Evolutionary conservation across 2,797 vertebrate genomes (phyloP).

Genomic region (Carcharodon carcharias): DNA sequence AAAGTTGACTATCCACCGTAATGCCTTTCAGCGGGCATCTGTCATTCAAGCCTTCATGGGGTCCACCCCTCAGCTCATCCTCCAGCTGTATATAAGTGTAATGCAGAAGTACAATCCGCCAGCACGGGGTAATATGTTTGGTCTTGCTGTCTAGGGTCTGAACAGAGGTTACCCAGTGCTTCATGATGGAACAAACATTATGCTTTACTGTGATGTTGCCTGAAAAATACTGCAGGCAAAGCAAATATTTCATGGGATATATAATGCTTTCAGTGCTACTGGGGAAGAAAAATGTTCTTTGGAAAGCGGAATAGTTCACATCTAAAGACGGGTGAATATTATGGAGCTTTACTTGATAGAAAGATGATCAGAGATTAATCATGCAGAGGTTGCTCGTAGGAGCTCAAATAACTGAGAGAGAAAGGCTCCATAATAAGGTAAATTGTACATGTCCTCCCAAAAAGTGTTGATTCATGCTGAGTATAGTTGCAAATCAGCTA

Average conservation of each 20-base stretch:
- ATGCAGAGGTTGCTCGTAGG: neutral
- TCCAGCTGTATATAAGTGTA: conserved; percentile 86
- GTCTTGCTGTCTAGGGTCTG: neutral
- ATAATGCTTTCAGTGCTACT: neutral
- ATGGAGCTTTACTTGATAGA: neutral
- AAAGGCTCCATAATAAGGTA: neutral
- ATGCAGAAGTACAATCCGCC: conserved; percentile 70
- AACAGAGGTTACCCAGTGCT: neutral
- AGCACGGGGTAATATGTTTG: conserved; percentile 63
- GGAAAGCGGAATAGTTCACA: neutral
- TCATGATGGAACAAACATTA: neutral
- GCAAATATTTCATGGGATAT: neutral
- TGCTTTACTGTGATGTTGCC: neutral
- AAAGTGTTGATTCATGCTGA: neutral
- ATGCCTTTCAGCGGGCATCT: conserved; percentile 88
- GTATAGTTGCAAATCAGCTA: neutral
- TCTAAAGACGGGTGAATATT: neutral
- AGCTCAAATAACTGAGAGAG: neutral
- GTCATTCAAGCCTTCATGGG: conserved; percentile 96
- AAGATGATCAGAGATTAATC: neutral
- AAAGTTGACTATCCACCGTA: conserved; percentile 73
- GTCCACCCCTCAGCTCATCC: conserved; percentile 87
- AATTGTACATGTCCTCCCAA: neutral
- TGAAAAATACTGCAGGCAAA: neutral
- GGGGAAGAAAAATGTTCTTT: neutral